phyloP scores from a whole-genome alignment of 2,113 vertebrate genomes.

The Andinoacara biseriatus region DNA sequence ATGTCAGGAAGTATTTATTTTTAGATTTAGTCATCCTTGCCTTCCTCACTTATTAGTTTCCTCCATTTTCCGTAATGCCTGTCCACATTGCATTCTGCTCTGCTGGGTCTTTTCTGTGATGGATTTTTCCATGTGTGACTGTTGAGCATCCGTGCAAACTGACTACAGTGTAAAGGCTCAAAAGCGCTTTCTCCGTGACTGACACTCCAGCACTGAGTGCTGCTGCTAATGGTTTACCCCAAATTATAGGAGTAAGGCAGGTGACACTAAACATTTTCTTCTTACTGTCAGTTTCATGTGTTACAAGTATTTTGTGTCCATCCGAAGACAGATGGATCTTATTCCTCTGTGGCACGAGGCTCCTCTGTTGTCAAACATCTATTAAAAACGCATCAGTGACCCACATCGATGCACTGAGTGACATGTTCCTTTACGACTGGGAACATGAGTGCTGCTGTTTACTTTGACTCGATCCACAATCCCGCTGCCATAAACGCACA shows the following conservation, averaged over 20 bases:
- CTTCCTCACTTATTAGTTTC: not conserved
- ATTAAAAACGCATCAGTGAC: conserved; percentile 18
- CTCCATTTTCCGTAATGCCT: not conserved
- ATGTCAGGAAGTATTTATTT: not conserved
- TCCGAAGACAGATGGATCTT: not conserved
- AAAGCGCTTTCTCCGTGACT: conserved; percentile 6
- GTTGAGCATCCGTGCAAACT: conserved; percentile 3
- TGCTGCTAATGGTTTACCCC: not conserved
- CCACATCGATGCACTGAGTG: not conserved
- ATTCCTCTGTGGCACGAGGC: not conserved
- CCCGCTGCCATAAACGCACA: conserved; percentile 3
- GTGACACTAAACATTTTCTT: not conserved
- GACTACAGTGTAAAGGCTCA: not conserved
- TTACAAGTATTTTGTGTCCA: not conserved
- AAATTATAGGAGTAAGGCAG: not conserved
- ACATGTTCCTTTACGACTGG: not conserved
- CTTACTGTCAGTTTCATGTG: not conserved
- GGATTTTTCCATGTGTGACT: conserved; percentile 1
- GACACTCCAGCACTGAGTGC: not conserved
- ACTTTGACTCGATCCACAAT: conserved; percentile 12
- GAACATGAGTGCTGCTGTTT: conserved; percentile 8
- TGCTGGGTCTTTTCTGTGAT: not conserved
- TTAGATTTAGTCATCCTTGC: not conserved
- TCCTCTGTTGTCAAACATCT: not conserved
- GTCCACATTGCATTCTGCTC: not conserved